Conservation (phyloP, 2,888 invertebrate genomes). For the Nomada fabriciana region DNA sequence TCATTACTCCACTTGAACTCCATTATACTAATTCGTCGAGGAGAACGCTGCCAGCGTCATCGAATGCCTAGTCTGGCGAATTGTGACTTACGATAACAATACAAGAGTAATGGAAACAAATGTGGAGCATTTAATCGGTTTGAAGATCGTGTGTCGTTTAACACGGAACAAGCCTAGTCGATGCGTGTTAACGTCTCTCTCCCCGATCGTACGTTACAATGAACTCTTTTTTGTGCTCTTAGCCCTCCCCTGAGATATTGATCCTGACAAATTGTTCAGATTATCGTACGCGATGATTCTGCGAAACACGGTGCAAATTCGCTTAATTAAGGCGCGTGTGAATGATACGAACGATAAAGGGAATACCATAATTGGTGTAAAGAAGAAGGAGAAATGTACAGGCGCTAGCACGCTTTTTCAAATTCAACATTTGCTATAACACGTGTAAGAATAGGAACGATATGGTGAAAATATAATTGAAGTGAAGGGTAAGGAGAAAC, state of each 20-base stretch:
- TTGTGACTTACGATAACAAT: slow-evolving; percentile 18
- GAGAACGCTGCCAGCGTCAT: neutral
- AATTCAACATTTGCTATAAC: too few species aligned
- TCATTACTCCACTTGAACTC: neutral
- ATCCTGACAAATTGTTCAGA: slow-evolving; percentile 48
- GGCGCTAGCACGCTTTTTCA: too few species aligned
- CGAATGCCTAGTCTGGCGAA: neutral
- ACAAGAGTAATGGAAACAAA: slow-evolving; percentile 25
- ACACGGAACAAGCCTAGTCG: slow-evolving; percentile 19
- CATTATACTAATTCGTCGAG: neutral
- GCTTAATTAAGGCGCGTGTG: slow-evolving; percentile 1
- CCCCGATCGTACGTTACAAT: slow-evolving; percentile 62
- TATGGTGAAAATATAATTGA: neutral
- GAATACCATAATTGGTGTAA: too few species aligned
- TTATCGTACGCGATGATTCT: slow-evolving; percentile 29
- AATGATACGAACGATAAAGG: neutral
- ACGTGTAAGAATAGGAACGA: too few species aligned
- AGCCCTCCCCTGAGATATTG: slow-evolving; percentile 32
- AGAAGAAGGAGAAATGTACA: too few species aligned
- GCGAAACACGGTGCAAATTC: neutral
- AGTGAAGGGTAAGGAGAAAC: neutral
- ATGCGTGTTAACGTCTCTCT: slow-evolving; percentile 55
- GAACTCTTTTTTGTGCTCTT: slow-evolving; percentile 43
- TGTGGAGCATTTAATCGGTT: slow-evolving; percentile 36
- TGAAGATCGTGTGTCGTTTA: slow-evolving; percentile 24